Percentiles rank a stretch among this genome's conserved stretches.
Evolutionary conservation across 2,113 vertebrate species (phyloP).

Genomic region (Spea multiplicata): DNA sequence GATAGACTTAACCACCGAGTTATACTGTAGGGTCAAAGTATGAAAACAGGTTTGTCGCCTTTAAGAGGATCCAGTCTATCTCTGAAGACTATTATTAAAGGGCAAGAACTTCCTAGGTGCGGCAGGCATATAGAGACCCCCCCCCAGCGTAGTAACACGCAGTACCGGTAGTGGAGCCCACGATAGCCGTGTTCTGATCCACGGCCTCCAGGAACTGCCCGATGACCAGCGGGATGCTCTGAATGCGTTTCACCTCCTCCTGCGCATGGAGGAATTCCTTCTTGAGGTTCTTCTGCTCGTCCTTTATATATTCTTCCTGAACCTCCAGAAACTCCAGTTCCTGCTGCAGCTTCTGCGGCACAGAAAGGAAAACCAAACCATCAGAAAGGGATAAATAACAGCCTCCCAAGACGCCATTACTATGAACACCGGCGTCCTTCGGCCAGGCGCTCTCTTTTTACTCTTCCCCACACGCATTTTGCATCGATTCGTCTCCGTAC

Average conservation of each 20-base stretch:
- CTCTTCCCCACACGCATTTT: no score
- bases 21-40: no score
- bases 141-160: background rate
- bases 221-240: constrained; percentile 92
- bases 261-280: constrained; percentile 94
- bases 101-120: background rate
- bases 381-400: no score
- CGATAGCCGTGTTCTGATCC: constrained; percentile 93
- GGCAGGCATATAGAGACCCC: background rate
- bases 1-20: no score
- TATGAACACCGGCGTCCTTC: no score
- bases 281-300: constrained; percentile 92
- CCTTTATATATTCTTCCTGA: constrained; percentile 94
- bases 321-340: constrained; percentile 93
- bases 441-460: background rate
- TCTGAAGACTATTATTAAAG: background rate
- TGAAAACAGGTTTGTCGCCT: background rate
- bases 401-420: no score
- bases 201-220: constrained; percentile 93
- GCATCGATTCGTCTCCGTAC: constrained; percentile 52
- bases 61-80: no score
- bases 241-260: constrained; percentile 93
- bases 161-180: constrained; percentile 88
- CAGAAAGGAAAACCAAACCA: background rate
- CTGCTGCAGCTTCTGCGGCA: constrained; percentile 84